Evolutionary conservation across 2,888 invertebrate species (phyloP).

Genomic region (Scaptomyza polygonia): DNA sequence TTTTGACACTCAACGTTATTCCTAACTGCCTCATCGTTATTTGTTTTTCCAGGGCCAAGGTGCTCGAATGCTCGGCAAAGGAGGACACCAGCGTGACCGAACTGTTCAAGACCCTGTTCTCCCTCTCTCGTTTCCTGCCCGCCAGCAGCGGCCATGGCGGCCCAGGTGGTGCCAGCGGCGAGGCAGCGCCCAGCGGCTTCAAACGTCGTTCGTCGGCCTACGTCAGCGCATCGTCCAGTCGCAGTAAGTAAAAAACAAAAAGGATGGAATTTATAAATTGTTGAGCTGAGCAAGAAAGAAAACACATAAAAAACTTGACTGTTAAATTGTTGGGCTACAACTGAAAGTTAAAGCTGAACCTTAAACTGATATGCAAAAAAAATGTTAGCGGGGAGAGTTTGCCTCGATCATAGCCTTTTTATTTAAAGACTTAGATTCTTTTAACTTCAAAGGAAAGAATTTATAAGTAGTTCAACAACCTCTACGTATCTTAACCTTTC

Average conservation of each 20-base stretch:
- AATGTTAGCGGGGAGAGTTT: neutral
- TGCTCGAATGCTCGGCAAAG: constrained; percentile 91
- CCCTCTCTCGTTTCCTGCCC: constrained; percentile 89
- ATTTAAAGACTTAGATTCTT: neutral
- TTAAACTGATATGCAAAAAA: neutral
- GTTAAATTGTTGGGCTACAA: constrained; percentile 11
- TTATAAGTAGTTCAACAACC: neutral
- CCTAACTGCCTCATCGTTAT: neutral
- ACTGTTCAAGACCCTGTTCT: constrained; percentile 91
- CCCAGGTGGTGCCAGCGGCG: constrained; percentile 85
- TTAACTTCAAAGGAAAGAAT: neutral
- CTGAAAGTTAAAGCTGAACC: neutral
- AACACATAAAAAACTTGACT: neutral
- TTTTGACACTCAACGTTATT: constrained; percentile 25
- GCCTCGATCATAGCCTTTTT: neutral
- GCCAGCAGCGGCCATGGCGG: constrained; percentile 85
- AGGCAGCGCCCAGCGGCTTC: constrained; percentile 86
- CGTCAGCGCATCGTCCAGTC: constrained; percentile 86
- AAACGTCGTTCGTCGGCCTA: constrained; percentile 91
- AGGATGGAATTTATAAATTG: constrained; percentile 16
- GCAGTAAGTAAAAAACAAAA: constrained; percentile 81
- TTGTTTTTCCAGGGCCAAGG: constrained; percentile 87
- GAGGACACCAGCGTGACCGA: constrained; percentile 91
- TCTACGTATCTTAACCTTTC: neutral
- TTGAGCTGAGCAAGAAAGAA: neutral